Base-by-base conservation (phyloP, 2,888 invertebrate species). In the Cheilosia grossa region DNA sequence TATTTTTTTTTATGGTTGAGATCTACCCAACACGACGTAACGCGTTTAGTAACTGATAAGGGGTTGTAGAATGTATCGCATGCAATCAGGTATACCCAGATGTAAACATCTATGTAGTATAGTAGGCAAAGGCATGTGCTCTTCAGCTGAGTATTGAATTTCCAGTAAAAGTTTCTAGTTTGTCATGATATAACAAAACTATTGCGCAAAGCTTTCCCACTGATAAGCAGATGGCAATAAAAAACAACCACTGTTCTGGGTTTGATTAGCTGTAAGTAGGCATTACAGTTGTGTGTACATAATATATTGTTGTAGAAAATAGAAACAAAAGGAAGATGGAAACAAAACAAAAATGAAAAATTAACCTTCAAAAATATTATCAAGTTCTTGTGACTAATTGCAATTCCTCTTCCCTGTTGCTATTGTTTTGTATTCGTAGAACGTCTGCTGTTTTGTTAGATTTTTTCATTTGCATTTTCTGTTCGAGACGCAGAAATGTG, bases 391-490 rank as follows among this genome's bases (percentile, higher is more conserved):
- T 69, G 58, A 74, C 54, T 74, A 70, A 85, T 66, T 80, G 21
- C 19, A 61, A 75, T 80, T 85, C 74, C 75, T 80, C 85, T 85
- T 85, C 80, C 80, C 70, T 72, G 66, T 85, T 81, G 54, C 54
- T 54, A n/a, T 42, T 59, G 49, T 49, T 56, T 78, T 82, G 66
- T 53, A 53, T 64, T 79, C 64, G 44, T 64, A 42, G 42, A 72
- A 54, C 54, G 54, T 72, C 19, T 67, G 53, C 21, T 17, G 81
- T 58, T 40, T 59, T 17, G 30, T 67, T 69, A 33, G 51, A 59
- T 66, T 67, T 44, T 69, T 63, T 2, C 19, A 10, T 79, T 66
- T 56, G 49, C 51, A 51, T 51, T 58, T 51, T 15, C 51, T 21
- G 7, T 63, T 59, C 42, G 54, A 67, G 72, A 63, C 49, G 66